Base-by-base conservation (phyloP, 2,113 vertebrate genomes). In the Prolemur simus region DNA sequence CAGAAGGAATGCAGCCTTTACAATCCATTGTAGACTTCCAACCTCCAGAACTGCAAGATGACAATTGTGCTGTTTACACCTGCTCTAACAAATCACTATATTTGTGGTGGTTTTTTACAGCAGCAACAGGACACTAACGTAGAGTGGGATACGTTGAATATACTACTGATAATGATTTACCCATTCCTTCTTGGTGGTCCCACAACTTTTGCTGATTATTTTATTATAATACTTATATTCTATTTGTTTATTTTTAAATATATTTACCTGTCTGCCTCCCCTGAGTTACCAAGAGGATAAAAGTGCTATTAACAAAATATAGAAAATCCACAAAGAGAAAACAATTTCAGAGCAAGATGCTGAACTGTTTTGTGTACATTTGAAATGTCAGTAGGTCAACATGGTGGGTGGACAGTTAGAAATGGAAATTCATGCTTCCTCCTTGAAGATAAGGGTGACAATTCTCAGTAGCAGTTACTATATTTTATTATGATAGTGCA, bases 401-500 rank as follows among this genome's bases (percentile, higher is more conserved):
- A 83, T 56, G 32, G 14, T 78, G 60, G 63, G 34, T 78, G 34
- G 89, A 89, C 27, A 63, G 32, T 39, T 83, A 21, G 60, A 86
- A 66, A 64, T 56, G 20, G n/a, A 93, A 82, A 83, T 74, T 32
- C 45, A 37, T 37, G 25, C 23, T 21, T 77, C 39, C 47, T 85
- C 42, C 8, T 34, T 92, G 37, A 54, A 93, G 34, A 93, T 34
- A 86, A 96, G 64, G 29, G 17, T 42, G 5, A 47, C 34, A 73
- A 69, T 8, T 80, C 71, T 91, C 74, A 82, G 68, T 91, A 96
- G 58, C 45, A 76, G 47, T 87, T 92, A 71, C 58, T 56, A 89
- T 91, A 60, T 87, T 74, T 69, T 94, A 71, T 85, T 94, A 84
- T 78, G 68, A 74, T 78, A 77, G 18, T 14, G 74, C 47, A 91